phyloP scores from a whole-genome alignment of 2,113 vertebrate species.

The Equus quagga region DNA sequence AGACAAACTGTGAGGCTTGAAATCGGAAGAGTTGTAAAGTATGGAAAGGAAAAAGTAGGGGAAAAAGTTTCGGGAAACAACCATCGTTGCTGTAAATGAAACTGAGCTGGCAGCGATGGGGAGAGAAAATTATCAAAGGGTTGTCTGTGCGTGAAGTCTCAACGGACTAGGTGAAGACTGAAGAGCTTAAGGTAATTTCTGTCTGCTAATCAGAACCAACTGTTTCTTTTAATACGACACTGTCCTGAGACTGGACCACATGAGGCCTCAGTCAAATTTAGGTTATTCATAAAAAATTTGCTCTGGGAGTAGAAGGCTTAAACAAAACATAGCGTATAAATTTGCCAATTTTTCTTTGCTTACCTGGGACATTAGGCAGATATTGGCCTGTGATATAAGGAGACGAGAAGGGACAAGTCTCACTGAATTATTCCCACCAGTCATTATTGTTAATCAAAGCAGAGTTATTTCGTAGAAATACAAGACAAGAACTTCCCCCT shows the following conservation, averaged over 20 bases:
- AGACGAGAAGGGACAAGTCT: neutral
- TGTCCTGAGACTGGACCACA: neutral
- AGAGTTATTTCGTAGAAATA: conserved; percentile 53
- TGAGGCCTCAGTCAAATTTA: neutral
- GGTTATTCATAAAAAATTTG: conserved; percentile 8
- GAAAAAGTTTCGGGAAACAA: neutral
- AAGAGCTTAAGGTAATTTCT: neutral
- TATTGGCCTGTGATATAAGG: neutral
- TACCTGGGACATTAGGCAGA: conserved; percentile 1
- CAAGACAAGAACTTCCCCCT: neutral
- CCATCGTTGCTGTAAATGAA: neutral
- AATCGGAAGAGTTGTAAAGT: neutral
- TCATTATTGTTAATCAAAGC: conserved; percentile 48
- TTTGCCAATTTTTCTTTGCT: neutral
- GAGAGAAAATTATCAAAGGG: neutral
- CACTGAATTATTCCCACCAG: conserved; percentile 1
- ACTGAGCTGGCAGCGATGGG: neutral
- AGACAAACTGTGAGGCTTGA: neutral
- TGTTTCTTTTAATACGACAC: neutral
- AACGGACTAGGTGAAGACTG: neutral
- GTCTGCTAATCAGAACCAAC: neutral
- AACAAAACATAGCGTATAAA: neutral
- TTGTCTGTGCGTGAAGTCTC: neutral
- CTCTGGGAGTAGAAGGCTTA: neutral
- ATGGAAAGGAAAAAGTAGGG: neutral